Evolutionary conservation across 2,113 vertebrate genomes (phyloP), one percentile per base, ranked within the genome.

Genomic region (Sigmodon hispidus): DNA sequence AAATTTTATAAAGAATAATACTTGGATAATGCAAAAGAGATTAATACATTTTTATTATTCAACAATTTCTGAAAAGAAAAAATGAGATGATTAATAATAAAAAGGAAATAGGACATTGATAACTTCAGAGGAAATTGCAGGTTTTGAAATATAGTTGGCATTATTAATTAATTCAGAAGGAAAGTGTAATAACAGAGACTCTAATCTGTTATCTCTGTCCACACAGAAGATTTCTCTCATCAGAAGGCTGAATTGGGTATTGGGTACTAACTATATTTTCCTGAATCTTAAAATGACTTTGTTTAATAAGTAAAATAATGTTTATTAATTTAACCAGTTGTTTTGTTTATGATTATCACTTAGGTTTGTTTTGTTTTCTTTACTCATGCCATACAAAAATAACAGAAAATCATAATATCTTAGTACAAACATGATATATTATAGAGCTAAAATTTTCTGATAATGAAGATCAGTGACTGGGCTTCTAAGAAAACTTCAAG

Each of bases 401-500:
- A 7, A 81, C 45, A 94, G 73, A 81, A 65, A 94, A 90, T 34
- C 45, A 5, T 36, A 85, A 45, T 21, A 40, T 5, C 12, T 31
- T 91, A 55, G 31, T 69, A 77, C 31, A 63, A 70, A 48, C 40
- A 67, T 80, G 8, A 22, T 67, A 79, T 63, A 83, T 80, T 70
- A 2, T 61, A 93, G 59, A 15, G 0, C 7, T 75, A 92, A 36
- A 94, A 22, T 40, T 7, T n/a, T 55, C 69, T 59, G 45, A 8
- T 59, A 69, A 50, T 83, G 63, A 8, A 73, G 26, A 55, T 85
- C 61, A 93, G 70, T 57, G 2, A 72, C 17, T 17, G 63, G 84
- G 52, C 21, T 67, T 93, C 90, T 57, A 92, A 72, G 59, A 31
- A 90, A 87, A 87, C 93, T 77, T 73, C 63, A 52, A 87, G 17